phyloP scores from a whole-genome alignment of 2,797 vertebrate species.

The Emydoidea blandingii region DNA sequence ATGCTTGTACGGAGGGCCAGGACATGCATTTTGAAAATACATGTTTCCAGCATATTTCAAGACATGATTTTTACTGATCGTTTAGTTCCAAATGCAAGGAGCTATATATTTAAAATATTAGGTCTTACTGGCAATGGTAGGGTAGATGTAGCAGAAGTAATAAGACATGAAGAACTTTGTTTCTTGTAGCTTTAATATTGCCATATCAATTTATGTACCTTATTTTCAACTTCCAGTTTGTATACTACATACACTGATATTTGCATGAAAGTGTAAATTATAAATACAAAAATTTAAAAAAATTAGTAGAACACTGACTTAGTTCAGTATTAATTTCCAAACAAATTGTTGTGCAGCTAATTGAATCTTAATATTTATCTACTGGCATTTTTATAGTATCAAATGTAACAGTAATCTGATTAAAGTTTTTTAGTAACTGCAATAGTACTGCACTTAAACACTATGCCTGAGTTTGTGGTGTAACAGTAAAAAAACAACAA shows the following conservation, averaged over 20 bases:
- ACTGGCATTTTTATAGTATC: conserved; percentile 54
- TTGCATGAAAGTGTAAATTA: not conserved
- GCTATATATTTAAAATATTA: not conserved
- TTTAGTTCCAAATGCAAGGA: conserved; percentile 2
- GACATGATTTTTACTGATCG: conserved; percentile 26
- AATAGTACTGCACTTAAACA: conserved; percentile 45
- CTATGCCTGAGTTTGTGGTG: not conserved
- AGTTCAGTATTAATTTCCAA: not conserved
- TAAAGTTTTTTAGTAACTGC: conserved; percentile 56
- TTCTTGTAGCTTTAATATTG: conserved; percentile 7
- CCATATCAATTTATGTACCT: not conserved
- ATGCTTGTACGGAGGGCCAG: conserved; percentile 42
- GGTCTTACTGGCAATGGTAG: not conserved
- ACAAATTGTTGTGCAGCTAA: conserved; percentile 4
- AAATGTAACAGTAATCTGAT: conserved; percentile 62
- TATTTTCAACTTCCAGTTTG: not conserved
- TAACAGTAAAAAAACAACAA: conserved; percentile 41
- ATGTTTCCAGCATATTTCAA: conserved; percentile 37
- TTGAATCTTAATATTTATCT: conserved; percentile 53
- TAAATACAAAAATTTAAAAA: not conserved
- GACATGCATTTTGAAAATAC: conserved; percentile 32
- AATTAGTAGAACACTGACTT: not conserved
- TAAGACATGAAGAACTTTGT: not conserved
- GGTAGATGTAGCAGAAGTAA: not conserved
- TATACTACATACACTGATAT: not conserved